phyloP scores from a whole-genome alignment of 2,113 vertebrate species.

The Peromyscus maniculatus region DNA sequence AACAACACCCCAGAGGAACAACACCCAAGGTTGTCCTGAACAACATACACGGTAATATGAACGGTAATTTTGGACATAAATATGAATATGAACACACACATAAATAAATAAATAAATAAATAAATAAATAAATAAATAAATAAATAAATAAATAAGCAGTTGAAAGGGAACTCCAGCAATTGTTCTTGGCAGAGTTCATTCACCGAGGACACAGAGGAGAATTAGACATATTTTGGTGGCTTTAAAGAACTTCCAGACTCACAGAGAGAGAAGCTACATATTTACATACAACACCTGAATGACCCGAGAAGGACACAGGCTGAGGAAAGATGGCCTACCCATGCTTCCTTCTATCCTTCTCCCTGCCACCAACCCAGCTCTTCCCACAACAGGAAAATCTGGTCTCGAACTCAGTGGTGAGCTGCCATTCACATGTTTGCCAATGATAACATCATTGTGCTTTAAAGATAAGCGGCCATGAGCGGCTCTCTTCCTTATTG shows the following conservation, averaged over 20 bases:
- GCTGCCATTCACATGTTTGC: background rate
- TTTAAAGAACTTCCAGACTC: background rate
- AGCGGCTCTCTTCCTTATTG: background rate
- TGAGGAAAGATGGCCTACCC: background rate
- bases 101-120: background rate
- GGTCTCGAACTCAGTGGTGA: background rate
- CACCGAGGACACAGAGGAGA: background rate
- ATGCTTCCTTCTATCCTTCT: background rate
- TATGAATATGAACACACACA: background rate
- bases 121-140: background rate
- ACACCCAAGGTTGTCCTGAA: background rate
- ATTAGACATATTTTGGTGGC: background rate
- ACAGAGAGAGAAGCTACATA: background rate
- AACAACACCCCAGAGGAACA: background rate
- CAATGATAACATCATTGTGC: background rate
- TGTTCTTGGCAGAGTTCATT: background rate
- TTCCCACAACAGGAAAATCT: background rate
- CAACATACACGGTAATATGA: no score
- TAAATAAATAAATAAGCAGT: background rate
- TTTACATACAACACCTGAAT: background rate
- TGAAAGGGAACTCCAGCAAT: background rate
- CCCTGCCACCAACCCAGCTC: background rate
- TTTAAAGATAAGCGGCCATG: background rate
- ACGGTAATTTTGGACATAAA: no score
- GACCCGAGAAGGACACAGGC: background rate